These are phyloP conservation scores for Spisula solida DNA, from an alignment of 2,888 invertebrate genomes.

Conservation along the genomic window DNA sequence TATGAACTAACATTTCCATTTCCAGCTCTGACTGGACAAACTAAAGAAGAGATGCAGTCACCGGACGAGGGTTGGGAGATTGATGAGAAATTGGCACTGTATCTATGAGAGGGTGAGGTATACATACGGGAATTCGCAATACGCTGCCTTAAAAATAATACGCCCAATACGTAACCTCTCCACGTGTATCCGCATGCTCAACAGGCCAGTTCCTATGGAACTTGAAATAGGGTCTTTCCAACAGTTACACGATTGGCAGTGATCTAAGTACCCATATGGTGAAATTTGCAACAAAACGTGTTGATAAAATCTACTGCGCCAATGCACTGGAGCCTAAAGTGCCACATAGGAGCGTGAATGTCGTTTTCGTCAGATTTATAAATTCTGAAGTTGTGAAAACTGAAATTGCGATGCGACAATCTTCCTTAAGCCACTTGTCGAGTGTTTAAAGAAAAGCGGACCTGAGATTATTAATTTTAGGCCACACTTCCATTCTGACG, in stretches of 20 bases:
- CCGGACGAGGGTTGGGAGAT: conserved; percentile 76
- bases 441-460: conserved; percentile 74
- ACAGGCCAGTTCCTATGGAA: conserved; percentile 77
- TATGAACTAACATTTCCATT: conserved; percentile 74
- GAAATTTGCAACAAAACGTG: conserved; percentile 71
- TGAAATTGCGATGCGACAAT: conserved; percentile 62
- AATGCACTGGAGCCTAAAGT: conserved; percentile 76
- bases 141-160: conserved; percentile 69
- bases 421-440: conserved; percentile 70
- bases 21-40: conserved; percentile 68
- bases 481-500: conserved; percentile 77
- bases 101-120: conserved; percentile 72
- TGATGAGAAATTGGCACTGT: conserved; percentile 71
- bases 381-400: conserved; percentile 78
- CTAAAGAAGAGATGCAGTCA: conserved; percentile 72
- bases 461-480: conserved; percentile 73
- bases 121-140: conserved; percentile 73
- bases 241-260: conserved; percentile 73
- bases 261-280: conserved; percentile 77
- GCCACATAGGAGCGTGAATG: conserved; percentile 68
- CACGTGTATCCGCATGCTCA: conserved; percentile 75
- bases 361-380: conserved; percentile 74
- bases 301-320: conserved; percentile 76
- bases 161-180: conserved; percentile 64
- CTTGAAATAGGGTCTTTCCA: conserved; percentile 72